phyloP scores from a whole-genome alignment of 2,797 vertebrate species.

The Mallotus villosus region DNA sequence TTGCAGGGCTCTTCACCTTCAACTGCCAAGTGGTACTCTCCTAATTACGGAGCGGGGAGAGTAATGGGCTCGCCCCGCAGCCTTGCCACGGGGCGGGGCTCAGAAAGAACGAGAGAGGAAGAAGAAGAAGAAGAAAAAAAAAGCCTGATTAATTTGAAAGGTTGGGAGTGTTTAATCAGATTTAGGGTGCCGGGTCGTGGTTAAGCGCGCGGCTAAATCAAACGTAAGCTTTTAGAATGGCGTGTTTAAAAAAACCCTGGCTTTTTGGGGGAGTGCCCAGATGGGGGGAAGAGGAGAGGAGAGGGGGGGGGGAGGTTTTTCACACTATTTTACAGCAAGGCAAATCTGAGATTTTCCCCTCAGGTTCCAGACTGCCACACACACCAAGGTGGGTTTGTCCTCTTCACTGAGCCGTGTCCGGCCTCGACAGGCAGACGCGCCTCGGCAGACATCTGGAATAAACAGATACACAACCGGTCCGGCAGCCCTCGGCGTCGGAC shows the following conservation, averaged over 20 bases:
- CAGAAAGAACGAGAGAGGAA: no score
- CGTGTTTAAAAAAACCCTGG: neutral
- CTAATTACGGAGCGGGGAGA: slow-evolving; percentile 16
- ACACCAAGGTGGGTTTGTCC: slow-evolving; percentile 46
- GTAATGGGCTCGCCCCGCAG: slow-evolving; percentile 20
- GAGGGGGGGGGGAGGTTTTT: no score
- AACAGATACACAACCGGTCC: slow-evolving; percentile 70
- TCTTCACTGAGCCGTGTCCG: slow-evolving; percentile 55
- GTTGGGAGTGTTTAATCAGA: slow-evolving; percentile 32
- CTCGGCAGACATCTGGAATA: slow-evolving; percentile 10
- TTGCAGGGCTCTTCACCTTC: slow-evolving; percentile 2
- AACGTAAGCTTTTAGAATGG: slow-evolving; percentile 25
- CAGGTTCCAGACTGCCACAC: slow-evolving; percentile 54
- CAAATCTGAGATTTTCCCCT: neutral
- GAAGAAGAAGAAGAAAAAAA: slow-evolving; percentile 5
- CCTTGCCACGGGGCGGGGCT: slow-evolving; percentile 29
- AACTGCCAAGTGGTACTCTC: slow-evolving; percentile 15
- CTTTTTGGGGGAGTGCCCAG: slow-evolving; percentile 18
- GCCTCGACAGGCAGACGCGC: slow-evolving; percentile 59
- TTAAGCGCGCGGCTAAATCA: slow-evolving; percentile 37
- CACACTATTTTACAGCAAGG: slow-evolving; percentile 30
- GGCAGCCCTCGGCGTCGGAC: slow-evolving; percentile 63
- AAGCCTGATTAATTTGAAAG: slow-evolving; percentile 42
- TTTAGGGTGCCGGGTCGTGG: slow-evolving; percentile 17
- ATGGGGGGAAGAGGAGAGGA: no score